These are phyloP conservation scores for Lasioglossum malachurum DNA, from an alignment of 2,888 invertebrate species.

Conservation along the genomic window DNA sequence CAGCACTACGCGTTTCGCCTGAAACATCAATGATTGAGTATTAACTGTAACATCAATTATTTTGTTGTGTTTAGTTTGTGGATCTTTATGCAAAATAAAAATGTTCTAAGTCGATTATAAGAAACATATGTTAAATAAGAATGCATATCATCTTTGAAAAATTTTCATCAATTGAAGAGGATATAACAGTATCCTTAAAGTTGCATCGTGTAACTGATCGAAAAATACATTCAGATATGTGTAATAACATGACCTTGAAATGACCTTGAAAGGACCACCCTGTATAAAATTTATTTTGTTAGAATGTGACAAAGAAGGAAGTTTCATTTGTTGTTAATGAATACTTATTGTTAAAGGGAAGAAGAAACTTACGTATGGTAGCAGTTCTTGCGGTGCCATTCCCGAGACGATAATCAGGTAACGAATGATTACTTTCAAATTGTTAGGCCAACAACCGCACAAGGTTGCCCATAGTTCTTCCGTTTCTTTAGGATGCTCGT, in stretches of 20 bases:
- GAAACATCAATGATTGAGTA: slow-evolving; percentile 39
- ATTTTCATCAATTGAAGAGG: no score
- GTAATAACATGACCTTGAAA: no score
- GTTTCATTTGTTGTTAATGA: neutral
- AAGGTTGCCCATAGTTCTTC: slow-evolving; percentile 98
- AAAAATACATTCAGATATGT: no score
- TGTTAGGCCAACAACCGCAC: slow-evolving; percentile 98
- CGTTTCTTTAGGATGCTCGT: slow-evolving; percentile 97
- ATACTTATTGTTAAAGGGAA: neutral
- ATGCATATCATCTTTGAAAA: no score
- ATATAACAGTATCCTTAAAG: no score
- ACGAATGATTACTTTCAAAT: slow-evolving; percentile 97
- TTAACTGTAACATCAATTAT: neutral
- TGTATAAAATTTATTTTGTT: neutral
- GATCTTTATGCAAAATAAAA: neutral
- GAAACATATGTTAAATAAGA: neutral
- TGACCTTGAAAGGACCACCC: no score
- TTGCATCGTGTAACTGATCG: no score
- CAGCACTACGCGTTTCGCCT: slow-evolving; percentile 98
- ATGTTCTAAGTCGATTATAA: neutral
- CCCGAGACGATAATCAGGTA: slow-evolving; percentile 98
- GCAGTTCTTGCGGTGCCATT: slow-evolving; percentile 97
- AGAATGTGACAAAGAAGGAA: neutral
- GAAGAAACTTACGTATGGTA: slow-evolving; percentile 93
- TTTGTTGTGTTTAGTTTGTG: neutral